These are phyloP conservation scores for Callyntrura guangdongensis DNA, from an alignment of 2,888 invertebrate genomes.

Conservation along the genomic window DNA sequence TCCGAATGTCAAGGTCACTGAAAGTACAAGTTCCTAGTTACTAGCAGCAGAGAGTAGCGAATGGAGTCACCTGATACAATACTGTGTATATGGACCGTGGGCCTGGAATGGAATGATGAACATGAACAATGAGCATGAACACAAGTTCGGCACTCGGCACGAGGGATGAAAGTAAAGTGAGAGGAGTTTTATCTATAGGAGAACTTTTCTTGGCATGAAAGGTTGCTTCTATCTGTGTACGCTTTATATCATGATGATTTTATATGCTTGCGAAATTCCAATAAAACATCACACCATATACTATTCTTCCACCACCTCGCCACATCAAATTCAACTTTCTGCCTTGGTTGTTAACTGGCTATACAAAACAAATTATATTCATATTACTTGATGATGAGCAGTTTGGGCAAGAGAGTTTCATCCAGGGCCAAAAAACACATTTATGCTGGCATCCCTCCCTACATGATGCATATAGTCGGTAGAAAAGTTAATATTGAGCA, in stretches of 20 bases:
- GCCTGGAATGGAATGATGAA: conserved; percentile 77
- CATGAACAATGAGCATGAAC: conserved; percentile 77
- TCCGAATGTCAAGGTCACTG: conserved; percentile 74
- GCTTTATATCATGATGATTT: background rate
- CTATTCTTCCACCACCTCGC: background rate
- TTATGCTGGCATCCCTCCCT: no score
- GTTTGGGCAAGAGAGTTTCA: conserved; percentile 63
- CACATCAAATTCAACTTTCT: background rate
- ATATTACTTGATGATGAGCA: background rate
- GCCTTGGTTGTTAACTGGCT: background rate
- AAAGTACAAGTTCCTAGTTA: no score
- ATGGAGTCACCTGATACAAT: conserved; percentile 72
- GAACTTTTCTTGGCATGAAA: conserved; percentile 9
- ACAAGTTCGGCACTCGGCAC: conserved; percentile 58
- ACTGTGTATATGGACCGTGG: conserved; percentile 60
- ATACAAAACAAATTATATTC: background rate
- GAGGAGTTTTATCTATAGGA: background rate
- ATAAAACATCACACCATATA: no score
- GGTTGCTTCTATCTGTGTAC: no score
- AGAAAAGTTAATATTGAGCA: conserved; percentile 12
- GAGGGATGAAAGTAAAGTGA: conserved; percentile 61
- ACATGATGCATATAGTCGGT: no score
- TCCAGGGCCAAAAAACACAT: conserved; percentile 69
- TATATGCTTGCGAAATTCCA: conserved; percentile 13
- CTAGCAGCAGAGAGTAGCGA: background rate